Base-by-base conservation (phyloP, 2,797 vertebrate genomes). In the Odontamblyopus lacepedii region DNA sequence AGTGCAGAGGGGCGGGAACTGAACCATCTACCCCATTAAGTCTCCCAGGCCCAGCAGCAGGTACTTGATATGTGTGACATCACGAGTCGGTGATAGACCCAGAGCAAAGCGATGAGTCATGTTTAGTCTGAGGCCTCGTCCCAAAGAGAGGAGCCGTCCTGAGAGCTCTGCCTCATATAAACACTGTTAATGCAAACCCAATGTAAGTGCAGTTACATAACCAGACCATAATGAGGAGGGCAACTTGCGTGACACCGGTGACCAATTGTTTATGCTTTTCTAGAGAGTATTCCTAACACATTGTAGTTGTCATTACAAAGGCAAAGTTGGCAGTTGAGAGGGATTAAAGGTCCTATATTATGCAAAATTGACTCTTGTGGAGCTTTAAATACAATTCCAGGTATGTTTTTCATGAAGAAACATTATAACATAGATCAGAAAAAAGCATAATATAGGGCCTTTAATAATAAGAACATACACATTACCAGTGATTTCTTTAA, bases 31-130 rank as follows among this genome's bases (percentile, higher is more conserved):
- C 71, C 57, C 76, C 77, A 69, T 41, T 66, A 83, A 73, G 50
- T 56, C 63, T 48, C 55, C 57, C 71, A 67, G 35, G 79, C 77
- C 74, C 71, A 81, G 72, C 73, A 81, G 67, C 79, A 79, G 74
- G 64, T 60, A 55, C 77, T 38, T 1, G 65, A 82, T 73, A 85
- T 19, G 60, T 82, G 73, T 89, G 83, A 88, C 79, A 81, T 88
- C 81, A 86, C 73, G 55, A 67, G 6, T 11, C 18, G 51, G 65
- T 73, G 71, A 78, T 7, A 67, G 71, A 51, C 64, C 29, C 59
- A 59, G 57, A 41, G 79, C 75, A 74, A 88, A 78, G 74, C 75
- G 79, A 88, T 86, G 84, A 89, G 76, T 83, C 70, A 85, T 78
- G 79, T 79, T 85, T 84, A 75, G 64, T 74, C 71, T 78, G 0